Evolutionary conservation across 2,888 invertebrate species (phyloP).

Genomic region (Stenodera caucasica): DNA sequence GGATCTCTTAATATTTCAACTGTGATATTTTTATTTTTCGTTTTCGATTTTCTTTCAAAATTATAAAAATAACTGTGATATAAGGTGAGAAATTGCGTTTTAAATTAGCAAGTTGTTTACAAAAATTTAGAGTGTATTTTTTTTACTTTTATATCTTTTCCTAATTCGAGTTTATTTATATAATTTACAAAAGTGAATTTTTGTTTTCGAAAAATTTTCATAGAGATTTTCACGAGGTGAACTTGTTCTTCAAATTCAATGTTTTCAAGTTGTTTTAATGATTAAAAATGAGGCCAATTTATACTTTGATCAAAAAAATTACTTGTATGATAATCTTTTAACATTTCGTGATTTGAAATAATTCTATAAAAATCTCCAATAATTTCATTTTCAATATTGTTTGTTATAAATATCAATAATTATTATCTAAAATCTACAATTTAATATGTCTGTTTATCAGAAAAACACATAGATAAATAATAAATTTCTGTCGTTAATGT

Average conservation of each 20-base stretch:
- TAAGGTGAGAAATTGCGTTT: conserved; percentile 18
- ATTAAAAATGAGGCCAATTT: background rate
- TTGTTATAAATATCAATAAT: conserved; percentile 20
- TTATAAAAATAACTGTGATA: conserved; percentile 28
- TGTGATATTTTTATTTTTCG: conserved; percentile 19
- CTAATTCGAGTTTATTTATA: no score
- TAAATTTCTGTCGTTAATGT: conserved; percentile 8
- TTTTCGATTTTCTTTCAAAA: conserved; percentile 12
- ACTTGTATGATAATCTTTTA: conserved; percentile 5
- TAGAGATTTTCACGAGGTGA: background rate
- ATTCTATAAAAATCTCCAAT: background rate
- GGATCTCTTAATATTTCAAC: conserved; percentile 24
- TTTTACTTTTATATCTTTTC: no score
- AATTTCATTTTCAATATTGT: conserved; percentile 18
- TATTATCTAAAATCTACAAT: conserved; percentile 25
- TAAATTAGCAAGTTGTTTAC: background rate
- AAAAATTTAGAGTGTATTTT: no score
- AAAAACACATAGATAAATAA: background rate
- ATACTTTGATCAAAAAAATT: background rate
- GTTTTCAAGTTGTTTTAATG: background rate
- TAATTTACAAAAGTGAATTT: no score
- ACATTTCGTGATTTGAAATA: background rate
- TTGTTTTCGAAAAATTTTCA: no score
- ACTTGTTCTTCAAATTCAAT: background rate
- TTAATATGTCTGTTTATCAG: conserved; percentile 7